Conservation (phyloP, 2,113 vertebrate species). For the Erythrolamprus reginae region DNA sequence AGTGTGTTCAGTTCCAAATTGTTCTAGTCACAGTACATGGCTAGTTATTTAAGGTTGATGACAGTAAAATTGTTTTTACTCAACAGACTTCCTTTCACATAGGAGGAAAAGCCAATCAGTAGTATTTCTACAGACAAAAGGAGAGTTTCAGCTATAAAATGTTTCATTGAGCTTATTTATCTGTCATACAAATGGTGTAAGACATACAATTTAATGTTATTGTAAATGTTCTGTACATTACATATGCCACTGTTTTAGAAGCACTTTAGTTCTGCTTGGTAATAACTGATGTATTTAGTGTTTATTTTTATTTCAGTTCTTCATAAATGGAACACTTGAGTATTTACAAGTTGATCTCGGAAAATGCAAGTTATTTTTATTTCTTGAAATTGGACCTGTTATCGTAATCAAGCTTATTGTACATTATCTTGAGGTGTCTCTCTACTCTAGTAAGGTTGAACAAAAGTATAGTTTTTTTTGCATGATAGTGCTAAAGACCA, state of each 20-base stretch:
- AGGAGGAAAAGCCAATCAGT: conserved; percentile 4
- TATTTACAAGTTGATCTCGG: not conserved
- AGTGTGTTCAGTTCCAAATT: too few relatives aligned
- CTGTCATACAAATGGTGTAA: not conserved
- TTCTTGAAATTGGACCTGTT: not conserved
- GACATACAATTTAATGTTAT: not conserved
- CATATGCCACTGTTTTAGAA: accelerated
- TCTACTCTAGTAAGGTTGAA: not conserved
- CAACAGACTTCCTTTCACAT: not conserved
- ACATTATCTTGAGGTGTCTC: not conserved
- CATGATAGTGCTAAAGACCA: not conserved
- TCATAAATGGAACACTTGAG: not conserved
- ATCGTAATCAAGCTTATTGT: not conserved
- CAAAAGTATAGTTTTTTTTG: not conserved
- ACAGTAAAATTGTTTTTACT: conserved; percentile 1
- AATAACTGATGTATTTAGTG: not conserved
- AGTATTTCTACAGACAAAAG: not conserved
- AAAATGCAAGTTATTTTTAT: not conserved
- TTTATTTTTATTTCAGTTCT: not conserved
- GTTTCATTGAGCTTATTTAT: not conserved
- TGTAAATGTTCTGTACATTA: not conserved
- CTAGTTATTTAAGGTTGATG: too few relatives aligned
- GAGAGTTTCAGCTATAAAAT: not conserved
- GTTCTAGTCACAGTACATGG: too few relatives aligned
- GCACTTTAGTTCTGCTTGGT: not conserved